Conservation (phyloP, 2,113 vertebrate species). For the Scopus umbretta region DNA sequence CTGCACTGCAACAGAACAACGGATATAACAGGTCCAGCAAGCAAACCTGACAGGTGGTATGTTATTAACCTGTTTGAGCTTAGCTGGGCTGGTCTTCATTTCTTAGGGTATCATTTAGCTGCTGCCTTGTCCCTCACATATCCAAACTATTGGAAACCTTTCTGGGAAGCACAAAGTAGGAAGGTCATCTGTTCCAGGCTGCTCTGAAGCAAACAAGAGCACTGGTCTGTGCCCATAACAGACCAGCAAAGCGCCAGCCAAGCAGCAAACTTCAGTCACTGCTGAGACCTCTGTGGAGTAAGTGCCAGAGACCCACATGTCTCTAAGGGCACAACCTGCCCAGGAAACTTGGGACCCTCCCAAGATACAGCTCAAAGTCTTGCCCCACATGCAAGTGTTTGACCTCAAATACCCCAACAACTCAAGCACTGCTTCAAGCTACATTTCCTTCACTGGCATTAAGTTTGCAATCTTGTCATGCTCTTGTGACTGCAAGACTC, state of each 20-base stretch:
- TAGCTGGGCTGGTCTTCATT: neutral
- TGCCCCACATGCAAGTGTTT: neutral
- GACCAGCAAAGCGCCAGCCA: neutral
- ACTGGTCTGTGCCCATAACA: neutral
- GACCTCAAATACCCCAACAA: neutral
- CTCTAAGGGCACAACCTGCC: neutral
- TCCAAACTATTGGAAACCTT: neutral
- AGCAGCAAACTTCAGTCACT: neutral
- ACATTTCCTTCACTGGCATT: neutral
- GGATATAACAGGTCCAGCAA: neutral
- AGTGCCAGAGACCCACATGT: neutral
- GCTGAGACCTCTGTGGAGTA: neutral
- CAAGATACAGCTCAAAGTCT: neutral
- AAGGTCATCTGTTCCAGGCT: neutral
- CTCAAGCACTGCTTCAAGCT: neutral
- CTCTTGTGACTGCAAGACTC: neutral
- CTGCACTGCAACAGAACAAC: neutral
- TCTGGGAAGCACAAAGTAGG: neutral
- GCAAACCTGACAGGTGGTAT: neutral
- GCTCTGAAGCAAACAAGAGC: neutral
- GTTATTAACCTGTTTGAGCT: neutral
- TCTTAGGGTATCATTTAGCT: neutral
- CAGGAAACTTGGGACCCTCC: neutral
- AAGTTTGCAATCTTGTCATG: neutral
- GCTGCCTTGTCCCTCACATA: neutral